These are phyloP conservation scores for Coccyzus lansbergi DNA, from an alignment of 2,797 vertebrate genomes.

Conservation along the genomic window DNA sequence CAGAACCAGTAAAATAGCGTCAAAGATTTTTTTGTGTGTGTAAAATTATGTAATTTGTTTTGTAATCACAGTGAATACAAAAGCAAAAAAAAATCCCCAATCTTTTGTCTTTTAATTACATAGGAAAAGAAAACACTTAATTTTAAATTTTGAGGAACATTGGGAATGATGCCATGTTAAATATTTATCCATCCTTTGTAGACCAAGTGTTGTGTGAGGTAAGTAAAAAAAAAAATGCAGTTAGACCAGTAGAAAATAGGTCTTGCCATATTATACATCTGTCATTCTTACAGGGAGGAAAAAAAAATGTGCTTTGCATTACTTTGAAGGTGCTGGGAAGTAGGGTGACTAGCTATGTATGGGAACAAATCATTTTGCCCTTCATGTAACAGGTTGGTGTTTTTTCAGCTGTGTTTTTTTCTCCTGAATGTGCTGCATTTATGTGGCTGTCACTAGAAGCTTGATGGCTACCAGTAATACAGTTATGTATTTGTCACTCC, in stretches of 20 bases:
- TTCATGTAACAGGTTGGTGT: slow-evolving; percentile 52
- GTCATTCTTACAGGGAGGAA: slow-evolving; percentile 58
- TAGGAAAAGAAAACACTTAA: background rate
- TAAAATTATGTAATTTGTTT: slow-evolving; percentile 23
- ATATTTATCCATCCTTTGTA: slow-evolving; percentile 73
- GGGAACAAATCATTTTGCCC: slow-evolving; percentile 59
- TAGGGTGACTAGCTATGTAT: slow-evolving; percentile 60
- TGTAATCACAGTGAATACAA: background rate
- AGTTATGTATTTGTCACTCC: background rate
- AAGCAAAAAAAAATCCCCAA: background rate
- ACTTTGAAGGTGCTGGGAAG: slow-evolving; percentile 56
- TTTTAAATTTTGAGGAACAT: slow-evolving; percentile 14
- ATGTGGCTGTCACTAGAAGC: background rate
- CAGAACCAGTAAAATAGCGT: background rate
- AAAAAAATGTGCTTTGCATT: slow-evolving; percentile 63
- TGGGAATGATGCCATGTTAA: slow-evolving; percentile 64
- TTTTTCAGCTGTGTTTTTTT: slow-evolving; percentile 11
- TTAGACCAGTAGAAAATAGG: slow-evolving; percentile 50
- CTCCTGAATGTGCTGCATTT: background rate
- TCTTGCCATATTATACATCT: slow-evolving; percentile 57
- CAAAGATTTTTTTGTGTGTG: background rate
- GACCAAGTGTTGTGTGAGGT: slow-evolving; percentile 58
- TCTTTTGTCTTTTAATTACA: background rate
- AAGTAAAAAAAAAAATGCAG: slow-evolving; percentile 74
- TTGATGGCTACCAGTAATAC: background rate